phyloP scores from a whole-genome alignment of 2,113 vertebrate species.

The Craseonycteris thonglongyai region DNA sequence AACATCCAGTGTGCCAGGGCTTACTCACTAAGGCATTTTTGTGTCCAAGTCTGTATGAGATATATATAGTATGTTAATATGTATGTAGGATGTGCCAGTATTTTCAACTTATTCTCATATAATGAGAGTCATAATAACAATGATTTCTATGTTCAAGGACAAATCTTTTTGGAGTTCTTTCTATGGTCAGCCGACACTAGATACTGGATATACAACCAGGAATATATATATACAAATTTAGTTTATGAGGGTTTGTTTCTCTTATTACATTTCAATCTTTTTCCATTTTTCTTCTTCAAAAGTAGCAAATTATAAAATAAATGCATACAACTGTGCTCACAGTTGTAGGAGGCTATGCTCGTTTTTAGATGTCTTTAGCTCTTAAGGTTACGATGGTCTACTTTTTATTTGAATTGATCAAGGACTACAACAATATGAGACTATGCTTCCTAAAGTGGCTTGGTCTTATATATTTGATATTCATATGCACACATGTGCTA shows the following conservation, averaged over 20 bases:
- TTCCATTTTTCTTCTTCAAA: neutral
- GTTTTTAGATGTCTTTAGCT: neutral
- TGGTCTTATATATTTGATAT: neutral
- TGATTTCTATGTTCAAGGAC: neutral
- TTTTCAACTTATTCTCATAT: neutral
- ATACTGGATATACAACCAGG: too few relatives aligned
- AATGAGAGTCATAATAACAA: neutral
- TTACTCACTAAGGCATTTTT: neutral
- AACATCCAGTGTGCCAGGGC: too few relatives aligned
- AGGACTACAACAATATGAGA: neutral
- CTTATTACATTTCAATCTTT: neutral
- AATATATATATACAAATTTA: neutral
- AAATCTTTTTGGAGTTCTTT: neutral
- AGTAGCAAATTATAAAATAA: neutral
- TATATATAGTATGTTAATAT: rapidly evolving
- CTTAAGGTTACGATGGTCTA: neutral
- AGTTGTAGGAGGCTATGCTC: neutral
- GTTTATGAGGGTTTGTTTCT: neutral
- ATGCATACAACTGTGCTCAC: neutral
- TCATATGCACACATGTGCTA: rapidly evolving
- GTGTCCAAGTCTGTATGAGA: neutral
- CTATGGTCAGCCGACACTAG: neutral
- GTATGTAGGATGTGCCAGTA: rapidly evolving
- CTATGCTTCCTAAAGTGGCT: too few relatives aligned
- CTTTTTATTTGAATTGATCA: neutral